These are phyloP conservation scores for Lophochroa leadbeateri DNA, from an alignment of 2,113 vertebrate genomes.

Conservation along the genomic window DNA sequence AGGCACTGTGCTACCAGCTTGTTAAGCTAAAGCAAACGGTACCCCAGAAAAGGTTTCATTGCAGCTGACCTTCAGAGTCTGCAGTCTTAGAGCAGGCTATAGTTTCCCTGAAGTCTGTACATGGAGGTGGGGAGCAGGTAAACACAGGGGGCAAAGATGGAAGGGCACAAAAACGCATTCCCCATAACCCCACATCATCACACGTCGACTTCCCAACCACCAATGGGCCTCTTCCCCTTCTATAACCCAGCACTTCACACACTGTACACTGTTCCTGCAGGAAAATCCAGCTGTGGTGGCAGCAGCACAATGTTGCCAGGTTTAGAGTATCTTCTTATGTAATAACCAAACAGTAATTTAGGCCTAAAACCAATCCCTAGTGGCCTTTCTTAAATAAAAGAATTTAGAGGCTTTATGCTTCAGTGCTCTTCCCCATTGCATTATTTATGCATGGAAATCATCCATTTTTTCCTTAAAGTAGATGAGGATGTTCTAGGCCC, in stretches of 20 bases:
- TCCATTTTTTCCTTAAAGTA: background rate
- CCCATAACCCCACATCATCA: too few species aligned
- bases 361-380: background rate
- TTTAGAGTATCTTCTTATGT: background rate
- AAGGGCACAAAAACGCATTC: background rate
- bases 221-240: background rate
- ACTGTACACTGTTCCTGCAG: background rate
- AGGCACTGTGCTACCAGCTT: accelerated
- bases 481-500: background rate
- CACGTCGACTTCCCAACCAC: accelerated
- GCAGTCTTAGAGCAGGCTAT: background rate
- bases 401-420: background rate
- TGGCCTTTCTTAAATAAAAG: background rate
- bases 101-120: background rate
- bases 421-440: background rate
- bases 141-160: background rate
- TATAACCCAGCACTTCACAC: background rate
- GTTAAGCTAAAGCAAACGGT: background rate
- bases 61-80: background rate
- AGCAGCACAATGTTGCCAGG: accelerated
- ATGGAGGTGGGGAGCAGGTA: too few species aligned
- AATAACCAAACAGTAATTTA: background rate
- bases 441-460: background rate
- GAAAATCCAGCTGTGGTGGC: background rate
- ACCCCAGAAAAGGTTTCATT: too few species aligned